Base-by-base conservation (phyloP, 2,113 vertebrate species). In the Myiagra hebetior region DNA sequence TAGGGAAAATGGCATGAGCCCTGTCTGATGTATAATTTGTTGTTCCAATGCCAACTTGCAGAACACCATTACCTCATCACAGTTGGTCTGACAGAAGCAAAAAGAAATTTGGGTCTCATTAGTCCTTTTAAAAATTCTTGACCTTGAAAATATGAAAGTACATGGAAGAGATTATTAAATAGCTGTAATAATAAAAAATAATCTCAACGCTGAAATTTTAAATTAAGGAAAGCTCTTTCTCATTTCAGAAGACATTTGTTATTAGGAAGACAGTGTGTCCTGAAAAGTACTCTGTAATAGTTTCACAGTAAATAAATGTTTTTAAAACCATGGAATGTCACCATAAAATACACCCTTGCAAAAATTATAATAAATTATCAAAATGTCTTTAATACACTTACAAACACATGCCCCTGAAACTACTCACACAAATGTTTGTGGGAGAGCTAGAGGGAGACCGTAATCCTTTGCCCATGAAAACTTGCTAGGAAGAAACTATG, bases 61-160 rank as follows among this genome's bases (percentile, higher is more conserved):
- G 75, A 91, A 80, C 33, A 84, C 42, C 44, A 75, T 78, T 89
- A 80, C 85, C 85, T 93, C 75, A 96, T 92, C 72, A 84, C 24
- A 86, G 56, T 55, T 81, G 47, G 30, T 86, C 31, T 52, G 47
- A 90, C 11, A 70, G 52, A 88, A 84, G 39, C 28, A 39, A 81
- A 95, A 89, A 84, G 39, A 88, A 92, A 93, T 86, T 89, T 91
- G 60, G 19, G 74, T 52, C 39, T 21, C 42, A 27, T 50, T 80
- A 85, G 46, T 46, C 31, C 14, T 92, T 86, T 88, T n/a, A 60
- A 92, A 95, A 94, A 90, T 77, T 77, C 46, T 80, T 83, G 64
- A 92, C 85, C 92, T 88, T 96, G 72, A 93, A 94, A 93, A 94
- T 75, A 77, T 12, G 13, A 78, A 96, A 72, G 78, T 33, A 86